These are phyloP conservation scores for Dynastes grantii DNA, from an alignment of 2,888 invertebrate genomes.

Conservation along the genomic window DNA sequence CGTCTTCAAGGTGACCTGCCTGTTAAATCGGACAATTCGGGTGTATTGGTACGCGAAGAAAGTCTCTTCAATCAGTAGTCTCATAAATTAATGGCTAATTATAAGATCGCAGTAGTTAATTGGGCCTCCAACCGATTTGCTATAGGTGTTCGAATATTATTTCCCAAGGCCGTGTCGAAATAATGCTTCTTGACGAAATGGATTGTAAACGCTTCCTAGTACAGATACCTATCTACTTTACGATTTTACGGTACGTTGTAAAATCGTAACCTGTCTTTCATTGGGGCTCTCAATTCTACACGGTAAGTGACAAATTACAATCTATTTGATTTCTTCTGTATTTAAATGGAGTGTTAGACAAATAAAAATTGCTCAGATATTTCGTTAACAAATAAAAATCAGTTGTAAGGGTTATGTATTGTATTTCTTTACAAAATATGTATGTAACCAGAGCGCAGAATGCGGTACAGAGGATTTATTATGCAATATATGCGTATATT, in stretches of 20 bases:
- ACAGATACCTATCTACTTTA: background rate
- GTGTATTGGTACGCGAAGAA: slow-evolving; percentile 5
- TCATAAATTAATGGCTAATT: slow-evolving; percentile 29
- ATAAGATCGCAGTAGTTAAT: slow-evolving; percentile 10
- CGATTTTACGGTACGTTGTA: background rate
- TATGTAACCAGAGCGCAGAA: too few relatives aligned
- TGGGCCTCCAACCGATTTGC: background rate
- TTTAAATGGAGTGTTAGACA: too few relatives aligned
- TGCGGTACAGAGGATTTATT: too few relatives aligned
- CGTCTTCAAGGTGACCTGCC: slow-evolving; percentile 36
- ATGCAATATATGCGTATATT: too few relatives aligned
- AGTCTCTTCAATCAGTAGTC: slow-evolving; percentile 19
- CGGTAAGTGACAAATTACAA: too few relatives aligned
- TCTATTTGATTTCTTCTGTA: too few relatives aligned
- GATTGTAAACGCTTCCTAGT: background rate
- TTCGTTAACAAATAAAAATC: too few relatives aligned
- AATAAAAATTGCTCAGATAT: too few relatives aligned
- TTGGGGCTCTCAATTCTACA: too few relatives aligned
- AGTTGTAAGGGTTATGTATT: too few relatives aligned
- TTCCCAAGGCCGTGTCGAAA: slow-evolving; percentile 17
- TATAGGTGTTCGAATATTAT: background rate
- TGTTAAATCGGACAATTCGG: slow-evolving; percentile 25
- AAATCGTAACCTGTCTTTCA: background rate
- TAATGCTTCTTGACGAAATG: background rate
- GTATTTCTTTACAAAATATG: too few relatives aligned